Conservation (phyloP, 2,113 vertebrate species). For the Sciurus niger region DNA sequence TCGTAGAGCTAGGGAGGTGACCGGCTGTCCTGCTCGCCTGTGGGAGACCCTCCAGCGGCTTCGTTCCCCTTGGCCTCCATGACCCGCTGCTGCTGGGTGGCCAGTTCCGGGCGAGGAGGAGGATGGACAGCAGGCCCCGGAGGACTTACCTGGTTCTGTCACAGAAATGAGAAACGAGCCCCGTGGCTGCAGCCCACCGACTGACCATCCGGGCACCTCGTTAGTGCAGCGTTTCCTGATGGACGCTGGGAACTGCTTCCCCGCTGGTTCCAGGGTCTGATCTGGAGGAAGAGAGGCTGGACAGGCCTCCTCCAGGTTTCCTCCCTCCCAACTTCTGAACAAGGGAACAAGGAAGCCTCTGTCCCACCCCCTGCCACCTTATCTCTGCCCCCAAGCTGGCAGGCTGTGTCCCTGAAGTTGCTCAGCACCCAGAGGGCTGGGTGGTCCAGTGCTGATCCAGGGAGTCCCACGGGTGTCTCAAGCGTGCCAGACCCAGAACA, state of each 20-base stretch:
- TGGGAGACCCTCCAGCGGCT: background rate
- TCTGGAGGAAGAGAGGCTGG: background rate
- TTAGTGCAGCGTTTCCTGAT: background rate
- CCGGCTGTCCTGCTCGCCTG: accelerated
- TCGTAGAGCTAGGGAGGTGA: background rate
- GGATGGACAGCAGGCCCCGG: background rate
- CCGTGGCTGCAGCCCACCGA: background rate
- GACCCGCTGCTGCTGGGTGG: background rate
- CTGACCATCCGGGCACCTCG: background rate
- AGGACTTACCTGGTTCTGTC: accelerated
- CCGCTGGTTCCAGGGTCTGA: background rate
- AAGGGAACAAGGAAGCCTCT: background rate
- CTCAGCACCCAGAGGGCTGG: background rate
- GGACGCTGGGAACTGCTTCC: background rate
- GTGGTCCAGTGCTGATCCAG: accelerated
- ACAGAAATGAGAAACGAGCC: background rate
- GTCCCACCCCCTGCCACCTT: too few species aligned
- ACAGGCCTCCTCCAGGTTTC: background rate
- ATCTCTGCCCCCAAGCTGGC: background rate
- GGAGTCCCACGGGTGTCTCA: background rate
- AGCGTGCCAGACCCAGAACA: background rate
- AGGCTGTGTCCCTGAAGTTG: background rate
- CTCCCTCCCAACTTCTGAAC: too few species aligned
- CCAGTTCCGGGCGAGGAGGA: background rate
- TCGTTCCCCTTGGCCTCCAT: background rate